phyloP scores from a whole-genome alignment of 2,113 vertebrate genomes.

The Semnornis frantzii region DNA sequence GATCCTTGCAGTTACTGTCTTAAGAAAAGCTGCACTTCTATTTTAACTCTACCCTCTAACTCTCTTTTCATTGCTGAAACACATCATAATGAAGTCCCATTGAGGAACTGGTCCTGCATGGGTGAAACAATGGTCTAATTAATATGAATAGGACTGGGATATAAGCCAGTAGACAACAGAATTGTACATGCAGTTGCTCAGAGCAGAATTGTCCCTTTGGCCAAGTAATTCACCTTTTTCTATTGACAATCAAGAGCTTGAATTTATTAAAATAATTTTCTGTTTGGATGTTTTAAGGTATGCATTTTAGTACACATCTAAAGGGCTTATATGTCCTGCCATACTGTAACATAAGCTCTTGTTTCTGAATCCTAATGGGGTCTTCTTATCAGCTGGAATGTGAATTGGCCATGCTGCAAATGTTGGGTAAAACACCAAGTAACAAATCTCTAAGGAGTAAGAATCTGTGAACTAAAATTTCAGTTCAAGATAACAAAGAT shows the following conservation, averaged over 20 bases:
- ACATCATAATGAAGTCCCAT: not conserved
- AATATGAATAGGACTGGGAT: not conserved
- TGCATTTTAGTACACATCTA: not conserved
- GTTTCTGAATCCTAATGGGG: not conserved
- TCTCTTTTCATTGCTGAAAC: not conserved
- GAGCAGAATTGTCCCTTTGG: not conserved
- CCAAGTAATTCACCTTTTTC: not conserved
- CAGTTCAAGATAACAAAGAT: not conserved
- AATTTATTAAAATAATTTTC: not conserved
- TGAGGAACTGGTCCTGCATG: not conserved
- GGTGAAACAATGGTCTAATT: not conserved
- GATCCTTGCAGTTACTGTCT: not conserved
- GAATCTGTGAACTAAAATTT: slow-evolving; percentile 15
- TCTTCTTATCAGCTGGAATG: slow-evolving; percentile 74
- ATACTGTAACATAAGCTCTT: not conserved
- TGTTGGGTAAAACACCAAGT: slow-evolving; percentile 24
- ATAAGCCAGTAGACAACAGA: not conserved
- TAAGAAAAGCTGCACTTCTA: not conserved
- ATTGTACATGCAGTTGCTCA: not conserved
- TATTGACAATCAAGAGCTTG: not conserved
- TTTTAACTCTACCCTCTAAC: not conserved
- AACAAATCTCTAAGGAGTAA: not conserved
- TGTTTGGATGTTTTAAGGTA: not conserved
- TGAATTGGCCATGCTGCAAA: slow-evolving; percentile 67
- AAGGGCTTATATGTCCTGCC: not conserved